Evolutionary conservation across 1,140 invertebrate species (phyloP).

Genomic region (Acromyrmex charruanus): DNA sequence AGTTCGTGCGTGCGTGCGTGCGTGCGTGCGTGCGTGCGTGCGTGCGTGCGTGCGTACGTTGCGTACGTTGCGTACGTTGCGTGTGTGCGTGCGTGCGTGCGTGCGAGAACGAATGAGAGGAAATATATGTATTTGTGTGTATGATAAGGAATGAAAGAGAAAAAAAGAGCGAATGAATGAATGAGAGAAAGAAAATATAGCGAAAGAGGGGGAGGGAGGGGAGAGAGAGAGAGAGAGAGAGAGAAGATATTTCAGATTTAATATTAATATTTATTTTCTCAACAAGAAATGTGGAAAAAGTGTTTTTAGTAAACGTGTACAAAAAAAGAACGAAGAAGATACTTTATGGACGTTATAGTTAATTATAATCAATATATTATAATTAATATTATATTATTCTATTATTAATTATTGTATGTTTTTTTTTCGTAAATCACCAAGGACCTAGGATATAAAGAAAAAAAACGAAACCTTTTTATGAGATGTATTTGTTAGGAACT

Average conservation of each 20-base stretch:
- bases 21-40: too few relatives aligned
- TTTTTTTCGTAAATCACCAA: constrained; percentile 76
- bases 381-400: constrained; percentile 80
- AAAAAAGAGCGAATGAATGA: neutral
- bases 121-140: too few relatives aligned
- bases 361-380: constrained; percentile 77
- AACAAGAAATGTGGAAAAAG: constrained; percentile 81
- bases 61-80: too few relatives aligned
- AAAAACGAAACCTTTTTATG: constrained; percentile 79
- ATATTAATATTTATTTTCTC: constrained; percentile 86
- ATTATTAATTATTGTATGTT: constrained; percentile 76
- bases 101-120: too few relatives aligned
- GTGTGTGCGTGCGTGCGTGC: too few relatives aligned
- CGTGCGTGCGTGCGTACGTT: too few relatives aligned
- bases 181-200: neutral
- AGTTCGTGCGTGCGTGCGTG: neutral
- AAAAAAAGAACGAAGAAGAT: constrained; percentile 81
- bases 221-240: constrained; percentile 66
- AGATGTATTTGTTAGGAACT: constrained; percentile 81
- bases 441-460: constrained; percentile 75
- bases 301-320: constrained; percentile 84
- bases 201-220: neutral
- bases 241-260: constrained; percentile 84
- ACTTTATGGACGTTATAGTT: constrained; percentile 84
- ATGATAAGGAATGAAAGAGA: neutral